Evolutionary conservation across 2,888 invertebrate genomes (phyloP).

Genomic region (Eledona agricola): DNA sequence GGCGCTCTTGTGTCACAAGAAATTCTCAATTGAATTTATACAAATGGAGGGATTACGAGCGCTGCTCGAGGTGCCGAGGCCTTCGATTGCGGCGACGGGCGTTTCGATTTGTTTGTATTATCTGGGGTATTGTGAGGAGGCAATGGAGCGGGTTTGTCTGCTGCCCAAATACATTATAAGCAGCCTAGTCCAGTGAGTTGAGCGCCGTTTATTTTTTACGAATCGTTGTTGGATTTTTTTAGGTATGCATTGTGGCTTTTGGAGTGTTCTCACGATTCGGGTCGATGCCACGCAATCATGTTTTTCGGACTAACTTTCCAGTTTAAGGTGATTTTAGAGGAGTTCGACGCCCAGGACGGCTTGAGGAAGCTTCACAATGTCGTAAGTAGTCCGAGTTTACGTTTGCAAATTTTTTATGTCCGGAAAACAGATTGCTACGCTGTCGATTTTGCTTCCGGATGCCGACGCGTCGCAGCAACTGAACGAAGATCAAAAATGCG

Average conservation of each 20-base stretch:
- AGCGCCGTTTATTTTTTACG: slow-evolving; percentile 4
- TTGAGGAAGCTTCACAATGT: slow-evolving; percentile 93
- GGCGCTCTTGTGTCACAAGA: slow-evolving; percentile 95
- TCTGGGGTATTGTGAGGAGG: slow-evolving; percentile 95
- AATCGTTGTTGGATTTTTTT: slow-evolving; percentile 37
- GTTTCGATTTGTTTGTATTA: slow-evolving; percentile 97
- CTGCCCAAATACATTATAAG: slow-evolving; percentile 80
- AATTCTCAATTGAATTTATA: slow-evolving; percentile 96
- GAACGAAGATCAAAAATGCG: slow-evolving; percentile 89
- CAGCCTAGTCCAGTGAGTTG: slow-evolving; percentile 74
- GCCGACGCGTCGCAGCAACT: slow-evolving; percentile 70
- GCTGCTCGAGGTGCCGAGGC: slow-evolving; percentile 88
- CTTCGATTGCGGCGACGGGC: slow-evolving; percentile 95
- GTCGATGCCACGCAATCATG: slow-evolving; percentile 98
- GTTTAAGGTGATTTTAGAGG: slow-evolving; percentile 90
- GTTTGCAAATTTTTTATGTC: slow-evolving; percentile 3
- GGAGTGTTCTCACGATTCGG: slow-evolving; percentile 93
- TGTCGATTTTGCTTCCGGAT: slow-evolving; percentile 82
- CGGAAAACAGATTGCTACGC: slow-evolving; percentile 74
- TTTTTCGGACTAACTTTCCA: slow-evolving; percentile 96
- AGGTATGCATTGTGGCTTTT: slow-evolving; percentile 94
- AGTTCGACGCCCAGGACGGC: slow-evolving; percentile 94
- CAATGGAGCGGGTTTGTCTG: slow-evolving; percentile 94
- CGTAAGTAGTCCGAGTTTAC: slow-evolving; percentile 64
- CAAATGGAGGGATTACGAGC: slow-evolving; percentile 84